These are phyloP conservation scores for Steinernema scapterisci DNA, from an alignment of 2,888 invertebrate genomes.

Conservation along the genomic window DNA sequence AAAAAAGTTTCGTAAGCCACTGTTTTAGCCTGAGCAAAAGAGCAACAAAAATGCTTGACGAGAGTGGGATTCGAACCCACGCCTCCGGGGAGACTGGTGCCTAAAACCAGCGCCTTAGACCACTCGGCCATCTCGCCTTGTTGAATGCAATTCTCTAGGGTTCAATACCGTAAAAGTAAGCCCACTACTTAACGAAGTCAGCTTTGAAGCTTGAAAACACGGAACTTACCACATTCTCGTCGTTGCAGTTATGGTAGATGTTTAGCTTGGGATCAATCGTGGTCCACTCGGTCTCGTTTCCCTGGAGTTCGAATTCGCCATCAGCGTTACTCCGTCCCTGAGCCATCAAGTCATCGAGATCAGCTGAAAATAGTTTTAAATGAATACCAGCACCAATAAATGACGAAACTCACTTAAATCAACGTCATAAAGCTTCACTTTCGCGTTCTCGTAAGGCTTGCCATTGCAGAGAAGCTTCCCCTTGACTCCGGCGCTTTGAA, in stretches of 20 bases:
- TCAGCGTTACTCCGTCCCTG: constrained; percentile 52
- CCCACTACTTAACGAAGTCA: too few relatives aligned
- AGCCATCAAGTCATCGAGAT: constrained; percentile 57
- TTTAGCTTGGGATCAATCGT: constrained; percentile 41
- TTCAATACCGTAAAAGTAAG: too few relatives aligned
- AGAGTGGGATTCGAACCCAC: constrained; percentile 84
- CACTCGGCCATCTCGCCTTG: constrained; percentile 77
- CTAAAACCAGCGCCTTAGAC: constrained; percentile 88
- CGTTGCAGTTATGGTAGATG: constrained; percentile 63
- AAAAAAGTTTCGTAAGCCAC: too few relatives aligned
- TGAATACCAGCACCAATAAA: too few relatives aligned
- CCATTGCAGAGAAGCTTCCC: constrained; percentile 60
- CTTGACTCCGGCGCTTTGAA: constrained; percentile 56
- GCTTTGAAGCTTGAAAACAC: too few relatives aligned
- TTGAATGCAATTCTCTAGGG: too few relatives aligned
- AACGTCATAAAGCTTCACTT: constrained; percentile 59
- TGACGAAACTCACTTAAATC: constrained; percentile 49
- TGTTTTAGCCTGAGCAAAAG: too few relatives aligned
- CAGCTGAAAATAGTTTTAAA: constrained; percentile 34
- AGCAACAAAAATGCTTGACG: constrained; percentile 43
- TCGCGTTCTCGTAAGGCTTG: constrained; percentile 61
- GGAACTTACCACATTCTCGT: constrained; percentile 34
- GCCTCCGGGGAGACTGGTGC: constrained; percentile 85
- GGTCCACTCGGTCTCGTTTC: constrained; percentile 44
- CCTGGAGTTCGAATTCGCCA: constrained; percentile 54